phyloP scores from a whole-genome alignment of 2,797 vertebrate species.

The Zenarchopterus dispar region DNA sequence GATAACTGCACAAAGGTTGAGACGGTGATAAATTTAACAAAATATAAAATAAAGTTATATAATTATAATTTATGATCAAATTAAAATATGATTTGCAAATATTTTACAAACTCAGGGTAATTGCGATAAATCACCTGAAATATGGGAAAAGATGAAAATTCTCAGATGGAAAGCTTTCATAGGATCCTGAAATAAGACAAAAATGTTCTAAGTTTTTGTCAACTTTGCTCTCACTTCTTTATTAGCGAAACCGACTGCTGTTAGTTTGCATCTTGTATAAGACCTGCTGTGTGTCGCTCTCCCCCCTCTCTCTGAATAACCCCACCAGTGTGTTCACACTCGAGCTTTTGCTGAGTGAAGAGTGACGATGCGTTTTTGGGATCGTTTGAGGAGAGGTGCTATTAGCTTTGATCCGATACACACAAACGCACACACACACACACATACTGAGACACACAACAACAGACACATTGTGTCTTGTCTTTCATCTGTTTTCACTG shows the following conservation, averaged over 20 bases:
- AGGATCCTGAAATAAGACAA: not conserved
- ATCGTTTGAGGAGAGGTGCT: slow-evolving; percentile 45
- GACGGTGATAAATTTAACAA: not conserved
- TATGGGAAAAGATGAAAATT: slow-evolving; percentile 16
- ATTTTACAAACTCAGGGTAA: slow-evolving; percentile 13
- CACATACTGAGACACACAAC: not conserved
- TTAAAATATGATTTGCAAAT: slow-evolving; percentile 35
- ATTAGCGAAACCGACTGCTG: slow-evolving; percentile 3
- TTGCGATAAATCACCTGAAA: slow-evolving; percentile 18
- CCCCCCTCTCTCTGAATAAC: slow-evolving; percentile 30
- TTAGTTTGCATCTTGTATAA: slow-evolving; percentile 4
- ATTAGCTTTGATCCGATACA: slow-evolving; percentile 59
- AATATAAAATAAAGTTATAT: too few species aligned
- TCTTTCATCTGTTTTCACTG: slow-evolving; percentile 61
- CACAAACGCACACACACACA: slow-evolving; percentile 15
- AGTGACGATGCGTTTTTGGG: slow-evolving; percentile 45
- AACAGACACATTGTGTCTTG: slow-evolving; percentile 39
- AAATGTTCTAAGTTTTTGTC: too few species aligned
- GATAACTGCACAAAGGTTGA: slow-evolving; percentile 11
- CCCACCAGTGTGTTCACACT: slow-evolving; percentile 39
- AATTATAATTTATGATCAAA: too few species aligned
- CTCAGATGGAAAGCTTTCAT: not conserved
- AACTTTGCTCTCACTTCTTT: not conserved
- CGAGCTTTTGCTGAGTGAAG: slow-evolving; percentile 32
- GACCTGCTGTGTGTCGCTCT: slow-evolving; percentile 4